Base-by-base conservation (phyloP, 2,888 invertebrate species). In the Diarsia brunnea region DNA sequence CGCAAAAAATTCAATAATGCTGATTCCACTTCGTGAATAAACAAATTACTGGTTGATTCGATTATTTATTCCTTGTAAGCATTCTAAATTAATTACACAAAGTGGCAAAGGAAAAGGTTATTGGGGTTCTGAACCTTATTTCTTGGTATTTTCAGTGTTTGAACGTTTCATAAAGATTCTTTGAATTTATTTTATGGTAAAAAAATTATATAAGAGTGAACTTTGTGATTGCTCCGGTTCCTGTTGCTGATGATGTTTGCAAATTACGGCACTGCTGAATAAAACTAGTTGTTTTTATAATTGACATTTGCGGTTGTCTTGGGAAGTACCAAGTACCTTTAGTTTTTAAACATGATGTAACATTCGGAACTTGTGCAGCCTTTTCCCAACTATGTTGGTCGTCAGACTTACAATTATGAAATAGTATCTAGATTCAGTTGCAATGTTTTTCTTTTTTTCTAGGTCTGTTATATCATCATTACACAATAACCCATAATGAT, bases 41-140 rank as follows among this genome's bases (percentile, higher is more conserved):
- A 84, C 61, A 69, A 63, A 47, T 69, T 38, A 69, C 31, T 2
- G 24, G 69, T 78, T 66, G 71, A 81, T 78, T 69, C 72, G 66
- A 78, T 82, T 72, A 82, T 82, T 83, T 69, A 78, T 72, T 69
- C 72, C 63, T 69, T 72, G 71, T 61, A 47, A 78, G 53, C 66
- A 55, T 55, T 82, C 66, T n/a, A 61, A 78, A 78, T 78, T 66
- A 69, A 82, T 83, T 78, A 72, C 58, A 61, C 72, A 72, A 78
- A 72, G 31, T 69, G 55, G 55, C 47, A 24, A 58, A 83, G 45
- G 24, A 31, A 82, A 67, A n/a, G 51, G 43, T 58, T 45, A 43
- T 80, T 51, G 16, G 43, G 49, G 7, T 43, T 55, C 45, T 16
- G 21, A 45, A 51, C 24, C 45, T 12, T 49, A 8, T 45, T 55